Evolutionary conservation across 53 echinoderm and acorn worm species (phyloP), one percentile per base, ranked within the genome.

Genomic region (Actinopyga echinites): DNA sequence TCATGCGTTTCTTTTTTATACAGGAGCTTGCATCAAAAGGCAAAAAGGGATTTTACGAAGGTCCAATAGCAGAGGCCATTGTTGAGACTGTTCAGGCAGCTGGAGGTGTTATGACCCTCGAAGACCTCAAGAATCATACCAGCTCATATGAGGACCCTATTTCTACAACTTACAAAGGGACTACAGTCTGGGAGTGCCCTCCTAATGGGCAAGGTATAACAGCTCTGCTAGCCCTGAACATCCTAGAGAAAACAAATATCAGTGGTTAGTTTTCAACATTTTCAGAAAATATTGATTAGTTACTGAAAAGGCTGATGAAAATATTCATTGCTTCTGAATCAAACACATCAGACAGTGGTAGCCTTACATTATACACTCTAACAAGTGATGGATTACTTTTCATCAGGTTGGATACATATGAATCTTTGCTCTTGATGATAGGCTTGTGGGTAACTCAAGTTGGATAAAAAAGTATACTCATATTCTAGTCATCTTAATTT

Each of bases 201-300:
- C 95, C 95, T 2, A 95, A 60, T 62, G 95, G 95, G n/a, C 93
- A 95, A 61, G 95, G 95, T 19, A 90, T 95, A 30, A 86, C 93
- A 0, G 88, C 91, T 30, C 57, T 95, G n/a, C 82, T 95, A 57
- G 90, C 90, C 21, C 85, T 95, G 32, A 95, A 93, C 56, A 90
- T 93, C 20, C 84, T 95, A 13, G 95, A 95, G 35, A 86, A 87
- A 36, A 43, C 84, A 29, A 85, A 94, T 58, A 37, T 94, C 24
- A 84, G 77, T 84, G 91, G 94, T 94, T 19, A 24, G 79, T 77
- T 1, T 23, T 1, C 6, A 53, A 7, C 29, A 1, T 26, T 7
- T 15, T 29, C 9, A 1, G 4, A 54, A 55, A 49, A 53, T 1
- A 21, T 8, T 69, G 68, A 37, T 5, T 37, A 5, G 3, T 5